A percentile compares a stretch with the other conserved stretches of the same genome.
Conservation (phyloP, 2,113 vertebrate species). For the Siniperca knerii region DNA sequence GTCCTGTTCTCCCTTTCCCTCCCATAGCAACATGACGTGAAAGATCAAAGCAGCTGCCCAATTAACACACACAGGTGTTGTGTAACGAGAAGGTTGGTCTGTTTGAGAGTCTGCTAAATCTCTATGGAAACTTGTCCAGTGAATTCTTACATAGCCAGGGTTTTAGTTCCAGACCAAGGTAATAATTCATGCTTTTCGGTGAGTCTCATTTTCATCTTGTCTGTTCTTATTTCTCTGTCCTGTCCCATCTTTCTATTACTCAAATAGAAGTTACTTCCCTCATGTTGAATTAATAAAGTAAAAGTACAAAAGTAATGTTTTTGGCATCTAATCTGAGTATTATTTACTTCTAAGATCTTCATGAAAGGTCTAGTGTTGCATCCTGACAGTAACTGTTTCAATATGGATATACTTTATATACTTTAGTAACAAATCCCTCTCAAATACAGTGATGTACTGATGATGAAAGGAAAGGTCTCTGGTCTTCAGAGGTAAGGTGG, state of each 20-base stretch:
- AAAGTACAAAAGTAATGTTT: not conserved
- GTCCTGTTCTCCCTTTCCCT: constrained; percentile 52
- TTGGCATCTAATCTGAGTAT: too few species aligned
- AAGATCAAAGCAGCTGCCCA: constrained; percentile 58
- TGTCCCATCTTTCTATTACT: not conserved
- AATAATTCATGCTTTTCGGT: not conserved
- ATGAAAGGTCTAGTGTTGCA: not conserved
- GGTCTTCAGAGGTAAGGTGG: not conserved
- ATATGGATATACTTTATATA: too few species aligned
- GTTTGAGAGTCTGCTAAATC: constrained; percentile 23
- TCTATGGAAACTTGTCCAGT: constrained; percentile 30
- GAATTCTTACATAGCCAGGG: constrained; percentile 18
- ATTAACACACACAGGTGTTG: constrained; percentile 47
- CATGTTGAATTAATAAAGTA: not conserved
- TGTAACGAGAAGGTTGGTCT: constrained; percentile 21
- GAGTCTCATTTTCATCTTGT: not conserved
- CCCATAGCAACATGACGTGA: constrained; percentile 62
- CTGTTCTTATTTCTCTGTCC: not conserved
- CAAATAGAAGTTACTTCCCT: not conserved
- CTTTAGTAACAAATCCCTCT: too few species aligned
- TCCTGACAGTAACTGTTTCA: not conserved
- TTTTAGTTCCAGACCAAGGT: not conserved
- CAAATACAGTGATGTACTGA: not conserved
- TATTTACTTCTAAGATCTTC: too few species aligned
- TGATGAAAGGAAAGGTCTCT: not conserved